Base-by-base conservation (phyloP, 2,797 vertebrate species). In the Harpagifer antarcticus region DNA sequence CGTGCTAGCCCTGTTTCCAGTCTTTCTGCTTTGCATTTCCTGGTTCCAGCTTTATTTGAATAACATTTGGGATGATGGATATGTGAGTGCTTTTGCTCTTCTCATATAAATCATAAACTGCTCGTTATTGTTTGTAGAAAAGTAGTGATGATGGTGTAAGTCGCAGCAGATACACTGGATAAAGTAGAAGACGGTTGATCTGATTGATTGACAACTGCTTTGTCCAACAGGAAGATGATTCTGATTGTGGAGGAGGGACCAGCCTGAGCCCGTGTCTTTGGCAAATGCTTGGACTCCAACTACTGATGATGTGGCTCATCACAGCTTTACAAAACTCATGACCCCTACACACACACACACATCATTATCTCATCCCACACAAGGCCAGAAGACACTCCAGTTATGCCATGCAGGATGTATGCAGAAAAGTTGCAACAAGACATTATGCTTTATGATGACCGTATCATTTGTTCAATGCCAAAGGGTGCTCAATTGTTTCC, bases 191-290 rank as follows among this genome's bases (percentile, higher is more conserved):
- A 66, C 3, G 61, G 47, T 60, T 61, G 37, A 62, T 70, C 19
- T 58, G n/a, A 74, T 54, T 84, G 19, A 68, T 15, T 92, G 9
- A 78, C 53, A 11, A n/a, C 16, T 89, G 72, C 76, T 89, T 70
- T 80, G 17, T 90, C 83, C 86, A 72, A 91, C 95, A 99, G 98
- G 98, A 99, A 82, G 97, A 99, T 89, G 97, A 97, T 13, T 95
- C 96, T 0, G 98, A 99, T 85, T 99, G 98, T 10, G 98, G 98
- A 82, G 96, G 96, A 7, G 97, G 94, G 88, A 96, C 95, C 89
- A 93, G 93, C 74, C 88, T 99, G 88, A 96, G 87, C 76, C 95
- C 96, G n/a, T 95, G 96, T 52, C 92, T 97, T 20, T 96, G 96
- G 95, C 94, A 95, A 33, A 71, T 97, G 91, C 72, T 97, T 56